phyloP scores from a whole-genome alignment of 2,797 vertebrate species.

The Microcaecilia unicolor region DNA sequence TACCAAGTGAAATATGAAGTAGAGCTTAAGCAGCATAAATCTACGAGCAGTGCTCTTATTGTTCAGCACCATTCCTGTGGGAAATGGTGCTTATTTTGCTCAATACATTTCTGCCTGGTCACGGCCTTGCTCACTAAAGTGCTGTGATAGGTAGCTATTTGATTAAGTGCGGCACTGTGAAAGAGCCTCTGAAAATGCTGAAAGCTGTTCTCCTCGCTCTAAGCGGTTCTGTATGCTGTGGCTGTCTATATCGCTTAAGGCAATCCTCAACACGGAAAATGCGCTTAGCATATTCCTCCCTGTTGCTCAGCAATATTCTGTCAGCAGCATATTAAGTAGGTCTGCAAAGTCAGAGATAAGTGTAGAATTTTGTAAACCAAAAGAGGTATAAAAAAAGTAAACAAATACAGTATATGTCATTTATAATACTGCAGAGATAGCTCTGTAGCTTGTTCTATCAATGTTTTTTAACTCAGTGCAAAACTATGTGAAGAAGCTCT shows the following conservation, averaged over 20 bases:
- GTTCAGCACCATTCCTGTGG: neutral
- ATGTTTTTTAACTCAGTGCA: slow-evolving; percentile 20
- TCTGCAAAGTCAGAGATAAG: neutral
- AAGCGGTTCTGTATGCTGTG: slow-evolving; percentile 3
- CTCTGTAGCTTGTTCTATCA: neutral
- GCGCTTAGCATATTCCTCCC: slow-evolving; percentile 7
- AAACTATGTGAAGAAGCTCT: slow-evolving; percentile 38
- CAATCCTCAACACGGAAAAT: slow-evolving; percentile 1
- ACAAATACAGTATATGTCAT: too few relatives aligned
- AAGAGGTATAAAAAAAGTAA: neutral
- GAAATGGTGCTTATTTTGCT: slow-evolving; percentile 10
- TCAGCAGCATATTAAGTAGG: neutral
- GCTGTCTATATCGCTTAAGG: neutral
- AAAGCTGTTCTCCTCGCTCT: slow-evolving; percentile 3
- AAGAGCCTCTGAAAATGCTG: slow-evolving; percentile 18
- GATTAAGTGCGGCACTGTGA: slow-evolving; percentile 21
- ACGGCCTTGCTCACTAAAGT: slow-evolving; percentile 15
- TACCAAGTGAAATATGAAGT: too few relatives aligned
- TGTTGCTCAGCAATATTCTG: neutral
- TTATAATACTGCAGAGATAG: neutral
- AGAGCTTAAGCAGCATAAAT: too few relatives aligned
- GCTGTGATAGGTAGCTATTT: slow-evolving; percentile 14
- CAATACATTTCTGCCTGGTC: neutral
- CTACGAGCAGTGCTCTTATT: neutral
- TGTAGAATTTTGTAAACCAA: neutral